Evolutionary conservation across 2,113 vertebrate genomes (phyloP).

Genomic region (Colinus virginianus): DNA sequence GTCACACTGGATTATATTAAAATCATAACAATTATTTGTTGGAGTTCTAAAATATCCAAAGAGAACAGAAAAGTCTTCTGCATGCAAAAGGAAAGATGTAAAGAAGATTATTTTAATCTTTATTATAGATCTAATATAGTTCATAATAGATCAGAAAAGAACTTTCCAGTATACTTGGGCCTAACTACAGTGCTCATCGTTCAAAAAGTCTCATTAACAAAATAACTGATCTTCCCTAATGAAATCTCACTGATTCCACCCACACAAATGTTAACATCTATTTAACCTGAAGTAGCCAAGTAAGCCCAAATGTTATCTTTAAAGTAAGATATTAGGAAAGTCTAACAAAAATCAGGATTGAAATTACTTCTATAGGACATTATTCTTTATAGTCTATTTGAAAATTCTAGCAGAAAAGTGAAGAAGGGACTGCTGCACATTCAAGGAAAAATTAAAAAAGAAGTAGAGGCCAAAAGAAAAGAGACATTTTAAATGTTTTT

Average conservation of each 20-base stretch:
- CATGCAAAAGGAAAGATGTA: not conserved
- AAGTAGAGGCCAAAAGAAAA: not conserved
- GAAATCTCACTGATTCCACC: not conserved
- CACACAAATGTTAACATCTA: not conserved
- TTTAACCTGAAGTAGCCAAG: not conserved
- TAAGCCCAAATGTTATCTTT: not conserved
- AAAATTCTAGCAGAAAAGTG: not conserved
- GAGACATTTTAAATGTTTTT: accelerated
- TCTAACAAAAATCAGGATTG: not conserved
- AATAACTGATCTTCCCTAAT: not conserved
- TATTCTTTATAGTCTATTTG: not conserved
- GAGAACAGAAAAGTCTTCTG: not conserved
- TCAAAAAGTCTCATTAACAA: not conserved
- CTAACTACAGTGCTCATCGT: not conserved
- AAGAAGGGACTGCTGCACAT: not conserved
- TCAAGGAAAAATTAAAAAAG: not conserved
- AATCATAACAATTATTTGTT: not conserved
- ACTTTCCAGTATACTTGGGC: not conserved
- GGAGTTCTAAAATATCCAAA: not conserved
- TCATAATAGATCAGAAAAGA: not conserved
- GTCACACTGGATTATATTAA: not conserved
- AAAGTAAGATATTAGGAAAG: not conserved
- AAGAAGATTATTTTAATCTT: not conserved
- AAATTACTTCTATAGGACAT: not conserved
- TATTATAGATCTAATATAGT: not conserved